These are phyloP conservation scores for Mercenaria mercenaria DNA, from an alignment of 1,140 invertebrate genomes.

Conservation along the genomic window DNA sequence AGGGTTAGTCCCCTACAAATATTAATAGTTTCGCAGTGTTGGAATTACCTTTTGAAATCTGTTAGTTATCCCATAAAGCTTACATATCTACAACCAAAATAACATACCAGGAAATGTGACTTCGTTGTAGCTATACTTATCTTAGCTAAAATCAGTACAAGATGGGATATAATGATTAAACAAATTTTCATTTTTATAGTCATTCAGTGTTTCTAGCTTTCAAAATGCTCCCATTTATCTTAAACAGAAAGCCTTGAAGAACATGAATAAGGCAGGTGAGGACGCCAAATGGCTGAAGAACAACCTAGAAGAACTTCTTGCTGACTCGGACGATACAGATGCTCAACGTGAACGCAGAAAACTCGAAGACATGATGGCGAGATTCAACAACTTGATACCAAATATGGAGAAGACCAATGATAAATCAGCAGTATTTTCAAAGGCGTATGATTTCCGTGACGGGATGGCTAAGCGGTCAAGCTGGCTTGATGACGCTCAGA, in stretches of 20 bases:
- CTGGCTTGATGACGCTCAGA: conserved; percentile 85
- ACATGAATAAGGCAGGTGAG: conserved; percentile 95
- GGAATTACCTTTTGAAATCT: too few relatives aligned
- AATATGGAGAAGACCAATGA: conserved; percentile 96
- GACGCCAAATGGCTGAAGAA: conserved; percentile 98
- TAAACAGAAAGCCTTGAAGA: conserved; percentile 79
- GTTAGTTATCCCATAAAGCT: too few relatives aligned
- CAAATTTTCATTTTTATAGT: too few relatives aligned
- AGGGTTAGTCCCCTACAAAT: too few relatives aligned
- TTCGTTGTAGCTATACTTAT: too few relatives aligned
- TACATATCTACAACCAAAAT: too few relatives aligned
- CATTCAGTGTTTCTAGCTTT: too few relatives aligned
- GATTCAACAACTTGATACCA: conserved; percentile 93
- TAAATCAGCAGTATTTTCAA: conserved; percentile 95
- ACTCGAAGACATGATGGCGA: conserved; percentile 92
- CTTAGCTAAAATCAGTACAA: too few relatives aligned
- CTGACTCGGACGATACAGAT: conserved; percentile 93
- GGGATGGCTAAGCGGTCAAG: conserved; percentile 92
- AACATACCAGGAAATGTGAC: too few relatives aligned
- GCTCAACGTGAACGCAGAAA: conserved; percentile 90
- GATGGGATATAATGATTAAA: too few relatives aligned
- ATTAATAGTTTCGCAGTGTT: too few relatives aligned
- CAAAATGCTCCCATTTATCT: background rate
- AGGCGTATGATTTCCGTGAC: conserved; percentile 96
- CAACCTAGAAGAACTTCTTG: conserved; percentile 93